Conservation (phyloP, 2,888 invertebrate genomes). For the Chrysina gloriosa region DNA sequence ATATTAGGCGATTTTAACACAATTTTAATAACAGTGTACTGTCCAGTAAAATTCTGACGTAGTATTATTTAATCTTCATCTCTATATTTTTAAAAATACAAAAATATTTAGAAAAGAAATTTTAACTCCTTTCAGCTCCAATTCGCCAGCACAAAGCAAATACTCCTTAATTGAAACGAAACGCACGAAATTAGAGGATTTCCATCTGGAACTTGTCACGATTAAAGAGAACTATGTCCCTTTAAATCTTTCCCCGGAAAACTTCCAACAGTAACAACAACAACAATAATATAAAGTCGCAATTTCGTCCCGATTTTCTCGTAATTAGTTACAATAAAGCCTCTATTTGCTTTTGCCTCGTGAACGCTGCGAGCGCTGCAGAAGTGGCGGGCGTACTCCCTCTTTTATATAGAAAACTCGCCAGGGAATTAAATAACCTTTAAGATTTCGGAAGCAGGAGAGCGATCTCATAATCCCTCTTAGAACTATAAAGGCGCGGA, state of each 20-base stretch:
- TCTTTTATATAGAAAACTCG: slow-evolving; percentile 33
- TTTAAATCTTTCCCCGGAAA: slow-evolving; percentile 7
- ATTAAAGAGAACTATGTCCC: slow-evolving; percentile 14
- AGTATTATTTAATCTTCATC: too few relatives aligned
- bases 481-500: slow-evolving; percentile 39
- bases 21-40: too few relatives aligned
- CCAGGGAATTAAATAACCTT: slow-evolving; percentile 42
- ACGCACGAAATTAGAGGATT: not conserved
- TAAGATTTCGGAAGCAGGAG: slow-evolving; percentile 35
- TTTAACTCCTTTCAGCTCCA: too few relatives aligned
- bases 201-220: not conserved
- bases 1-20: too few relatives aligned
- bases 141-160: too few relatives aligned
- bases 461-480: slow-evolving; percentile 42
- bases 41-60: too few relatives aligned
- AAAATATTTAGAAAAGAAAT: too few relatives aligned
- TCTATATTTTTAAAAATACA: too few relatives aligned
- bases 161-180: not conserved
- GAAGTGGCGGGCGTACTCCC: not conserved
- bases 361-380: slow-evolving; percentile 8
- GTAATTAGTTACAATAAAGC: slow-evolving; percentile 44
- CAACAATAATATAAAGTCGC: slow-evolving; percentile 40
- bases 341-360: slow-evolving; percentile 39
- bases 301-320: slow-evolving; percentile 41
- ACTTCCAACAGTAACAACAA: slow-evolving; percentile 18